Conservation (phyloP, 1,140 invertebrate species). For the Elysia chlorotica region DNA sequence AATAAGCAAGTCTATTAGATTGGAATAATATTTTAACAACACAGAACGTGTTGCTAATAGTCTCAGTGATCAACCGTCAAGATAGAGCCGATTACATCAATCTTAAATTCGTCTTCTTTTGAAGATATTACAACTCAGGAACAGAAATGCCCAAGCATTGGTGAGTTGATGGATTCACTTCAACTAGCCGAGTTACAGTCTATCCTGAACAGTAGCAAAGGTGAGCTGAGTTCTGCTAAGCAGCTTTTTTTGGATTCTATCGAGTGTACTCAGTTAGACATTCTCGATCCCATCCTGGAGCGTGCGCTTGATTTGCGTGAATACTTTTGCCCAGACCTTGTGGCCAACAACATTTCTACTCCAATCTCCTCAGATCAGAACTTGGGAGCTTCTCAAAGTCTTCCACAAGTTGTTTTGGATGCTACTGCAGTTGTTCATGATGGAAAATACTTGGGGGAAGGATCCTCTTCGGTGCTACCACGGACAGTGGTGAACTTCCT, state of each 20-base stretch:
- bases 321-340: slow-evolving; percentile 4
- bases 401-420: slow-evolving; percentile 21
- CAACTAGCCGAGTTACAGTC: slow-evolving; percentile 29
- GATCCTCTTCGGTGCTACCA: slow-evolving; percentile 17
- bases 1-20: too few species aligned
- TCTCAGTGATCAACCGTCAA: too few species aligned
- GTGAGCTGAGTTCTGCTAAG: slow-evolving; percentile 22
- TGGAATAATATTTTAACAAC: too few species aligned
- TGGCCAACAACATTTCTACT: slow-evolving; percentile 16
- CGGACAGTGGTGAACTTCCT: slow-evolving; percentile 19
- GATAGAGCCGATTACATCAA: slow-evolving; percentile 29
- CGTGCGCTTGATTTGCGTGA: slow-evolving; percentile 9
- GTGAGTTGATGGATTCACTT: slow-evolving; percentile 34
- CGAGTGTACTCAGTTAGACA: slow-evolving; percentile 11
- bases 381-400: neutral
- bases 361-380: slow-evolving; percentile 17
- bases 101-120: slow-evolving; percentile 27
- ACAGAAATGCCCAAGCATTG: slow-evolving; percentile 26
- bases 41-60: too few species aligned
- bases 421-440: slow-evolving; percentile 19
- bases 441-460: slow-evolving; percentile 10
- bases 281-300: slow-evolving; percentile 5
- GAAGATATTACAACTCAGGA: slow-evolving; percentile 14
- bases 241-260: slow-evolving; percentile 18
- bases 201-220: slow-evolving; percentile 21